Conservation (phyloP, 2,113 vertebrate species). For the Mormyrus iriodes region DNA sequence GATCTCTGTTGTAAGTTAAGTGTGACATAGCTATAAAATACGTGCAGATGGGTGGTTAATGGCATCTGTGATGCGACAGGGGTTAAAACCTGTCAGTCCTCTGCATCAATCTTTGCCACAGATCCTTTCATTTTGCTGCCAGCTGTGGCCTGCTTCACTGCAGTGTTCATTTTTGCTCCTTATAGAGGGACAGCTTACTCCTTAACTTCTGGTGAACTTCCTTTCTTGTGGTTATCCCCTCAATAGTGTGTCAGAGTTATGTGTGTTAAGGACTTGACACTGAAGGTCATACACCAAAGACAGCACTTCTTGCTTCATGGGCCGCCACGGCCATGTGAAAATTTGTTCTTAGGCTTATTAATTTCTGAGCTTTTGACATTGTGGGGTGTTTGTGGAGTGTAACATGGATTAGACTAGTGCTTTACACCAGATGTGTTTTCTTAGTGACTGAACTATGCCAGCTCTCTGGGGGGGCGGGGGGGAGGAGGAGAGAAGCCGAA, state of each 20-base stretch:
- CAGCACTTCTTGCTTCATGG: not conserved
- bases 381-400: not conserved
- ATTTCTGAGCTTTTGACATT: not conserved
- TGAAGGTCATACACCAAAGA: not conserved
- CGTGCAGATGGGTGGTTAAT: not conserved
- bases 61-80: not conserved
- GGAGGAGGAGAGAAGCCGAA: not conserved
- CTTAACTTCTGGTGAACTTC: not conserved
- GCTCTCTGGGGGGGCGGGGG: not conserved
- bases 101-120: constrained; percentile 36
- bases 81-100: constrained; percentile 31
- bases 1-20: not conserved
- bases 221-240: not conserved
- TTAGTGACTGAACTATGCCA: not conserved
- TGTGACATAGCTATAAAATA: not conserved
- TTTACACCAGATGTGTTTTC: not conserved
- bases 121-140: constrained; percentile 32
- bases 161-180: constrained; percentile 32
- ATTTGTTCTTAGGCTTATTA: not conserved
- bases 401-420: not conserved
- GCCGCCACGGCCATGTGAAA: not conserved
- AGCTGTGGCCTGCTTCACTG: constrained; percentile 55
- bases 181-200: constrained; percentile 31
- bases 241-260: not conserved
- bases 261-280: not conserved